A percentile compares a stretch with the other conserved stretches of the same genome.
Conservation (phyloP, 2,113 vertebrate species). For the Monarcha castaneiventris region DNA sequence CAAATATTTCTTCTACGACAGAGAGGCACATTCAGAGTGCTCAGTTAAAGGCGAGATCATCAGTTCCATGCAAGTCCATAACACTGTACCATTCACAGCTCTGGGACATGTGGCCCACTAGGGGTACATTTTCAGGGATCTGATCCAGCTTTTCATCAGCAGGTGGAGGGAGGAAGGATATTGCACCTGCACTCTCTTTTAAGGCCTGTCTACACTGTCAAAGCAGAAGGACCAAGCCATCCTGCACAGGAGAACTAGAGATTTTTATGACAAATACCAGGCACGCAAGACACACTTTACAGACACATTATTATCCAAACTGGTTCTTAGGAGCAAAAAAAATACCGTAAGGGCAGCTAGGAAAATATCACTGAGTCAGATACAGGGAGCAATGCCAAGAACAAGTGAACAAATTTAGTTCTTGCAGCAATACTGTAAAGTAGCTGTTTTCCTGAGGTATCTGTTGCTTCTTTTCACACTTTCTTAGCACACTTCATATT, state of each 20-base stretch:
- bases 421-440: neutral
- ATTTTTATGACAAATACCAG: neutral
- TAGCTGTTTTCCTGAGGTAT: conserved; percentile 12
- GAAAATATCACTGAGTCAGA: neutral
- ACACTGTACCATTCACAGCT: neutral
- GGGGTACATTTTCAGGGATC: neutral
- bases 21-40: neutral
- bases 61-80: neutral
- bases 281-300: neutral
- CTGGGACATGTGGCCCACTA: neutral
- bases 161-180: neutral
- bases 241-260: neutral
- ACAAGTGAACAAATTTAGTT: neutral
- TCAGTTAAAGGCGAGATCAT: neutral
- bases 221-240: neutral
- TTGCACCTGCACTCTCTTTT: neutral
- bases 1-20: neutral
- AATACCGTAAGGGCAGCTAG: neutral
- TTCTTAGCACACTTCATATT: conserved; percentile 10
- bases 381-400: neutral
- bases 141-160: neutral
- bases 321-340: neutral
- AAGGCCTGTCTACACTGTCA: neutral
- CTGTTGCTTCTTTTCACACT: conserved; percentile 46
- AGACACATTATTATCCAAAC: neutral